A percentile compares a stretch with the other conserved stretches of the same genome.
Evolutionary conservation across 2,888 invertebrate species (phyloP).

Genomic region (Salticus scenicus): DNA sequence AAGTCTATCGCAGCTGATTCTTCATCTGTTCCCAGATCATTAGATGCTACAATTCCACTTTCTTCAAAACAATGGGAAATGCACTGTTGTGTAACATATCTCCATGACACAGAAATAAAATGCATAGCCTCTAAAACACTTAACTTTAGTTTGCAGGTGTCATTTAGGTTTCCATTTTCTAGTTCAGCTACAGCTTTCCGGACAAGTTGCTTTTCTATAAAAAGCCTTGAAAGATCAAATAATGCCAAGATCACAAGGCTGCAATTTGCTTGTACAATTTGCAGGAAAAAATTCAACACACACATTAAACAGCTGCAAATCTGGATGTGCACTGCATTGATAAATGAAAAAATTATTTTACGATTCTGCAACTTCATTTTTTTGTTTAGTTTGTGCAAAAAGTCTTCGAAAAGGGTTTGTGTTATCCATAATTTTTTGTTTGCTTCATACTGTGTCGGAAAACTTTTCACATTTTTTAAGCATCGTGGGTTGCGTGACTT

Average conservation of each 20-base stretch:
- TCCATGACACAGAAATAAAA: constrained; percentile 8
- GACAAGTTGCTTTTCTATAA: constrained; percentile 18
- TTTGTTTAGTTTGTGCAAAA: constrained; percentile 10
- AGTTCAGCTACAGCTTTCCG: constrained; percentile 18
- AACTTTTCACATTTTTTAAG: constrained; percentile 15
- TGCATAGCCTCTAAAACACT: constrained; percentile 14
- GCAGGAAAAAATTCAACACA: neutral
- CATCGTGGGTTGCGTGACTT: too few relatives aligned
- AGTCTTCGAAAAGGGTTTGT: constrained; percentile 25
- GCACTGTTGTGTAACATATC: neutral
- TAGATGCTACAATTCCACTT: too few relatives aligned
- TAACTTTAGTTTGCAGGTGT: constrained; percentile 23
- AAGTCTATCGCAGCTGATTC: neutral
- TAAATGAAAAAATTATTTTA: constrained; percentile 1
- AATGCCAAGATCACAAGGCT: constrained; percentile 8
- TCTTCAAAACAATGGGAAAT: neutral
- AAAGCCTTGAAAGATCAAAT: constrained; percentile 18
- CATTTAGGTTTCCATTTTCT: constrained; percentile 28
- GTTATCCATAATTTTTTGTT: constrained; percentile 20
- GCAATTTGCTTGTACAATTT: constrained; percentile 11
- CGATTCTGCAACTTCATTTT: constrained; percentile 10
- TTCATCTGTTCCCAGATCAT: too few relatives aligned
- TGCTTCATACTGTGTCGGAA: constrained; percentile 3
- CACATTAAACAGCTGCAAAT: constrained; percentile 21
- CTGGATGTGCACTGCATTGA: neutral